Percentiles rank a stretch among this genome's conserved stretches.
Evolutionary conservation across 2,797 vertebrate genomes (phyloP).

Genomic region (Ispidina picta): DNA sequence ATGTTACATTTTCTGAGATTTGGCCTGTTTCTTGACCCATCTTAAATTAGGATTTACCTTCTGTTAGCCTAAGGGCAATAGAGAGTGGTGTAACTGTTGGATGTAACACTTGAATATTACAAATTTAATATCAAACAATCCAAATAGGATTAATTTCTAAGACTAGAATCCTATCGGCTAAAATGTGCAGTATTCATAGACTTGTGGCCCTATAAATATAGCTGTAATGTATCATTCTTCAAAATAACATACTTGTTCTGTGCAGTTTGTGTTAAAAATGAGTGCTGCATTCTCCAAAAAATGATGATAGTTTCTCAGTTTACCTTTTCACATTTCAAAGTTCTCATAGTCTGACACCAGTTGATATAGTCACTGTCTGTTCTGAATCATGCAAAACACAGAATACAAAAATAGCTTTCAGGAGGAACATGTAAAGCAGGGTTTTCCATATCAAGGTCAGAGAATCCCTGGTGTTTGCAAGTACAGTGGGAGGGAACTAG

Average conservation of each 20-base stretch:
- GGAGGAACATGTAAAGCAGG: not conserved
- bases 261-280: not conserved
- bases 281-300: not conserved
- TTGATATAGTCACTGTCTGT: not conserved
- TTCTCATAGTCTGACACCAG: not conserved
- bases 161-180: not conserved
- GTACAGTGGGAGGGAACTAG: not conserved
- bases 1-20: not conserved
- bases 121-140: not conserved
- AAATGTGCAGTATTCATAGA: not conserved
- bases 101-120: not conserved
- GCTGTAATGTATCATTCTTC: not conserved
- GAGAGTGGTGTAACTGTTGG: not conserved
- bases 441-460: not conserved
- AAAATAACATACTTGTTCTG: not conserved
- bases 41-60: not conserved
- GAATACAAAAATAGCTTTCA: constrained; percentile 10
- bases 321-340: not conserved
- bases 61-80: not conserved
- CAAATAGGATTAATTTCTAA: not conserved
- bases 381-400: constrained; percentile 33
- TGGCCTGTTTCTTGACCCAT: not conserved
- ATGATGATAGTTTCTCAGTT: not conserved
- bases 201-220: not conserved
- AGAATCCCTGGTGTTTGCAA: not conserved